A percentile compares a stretch with the other conserved stretches of the same genome.
Conservation (phyloP, 2,888 invertebrate genomes). For the Cephus pygmeus region DNA sequence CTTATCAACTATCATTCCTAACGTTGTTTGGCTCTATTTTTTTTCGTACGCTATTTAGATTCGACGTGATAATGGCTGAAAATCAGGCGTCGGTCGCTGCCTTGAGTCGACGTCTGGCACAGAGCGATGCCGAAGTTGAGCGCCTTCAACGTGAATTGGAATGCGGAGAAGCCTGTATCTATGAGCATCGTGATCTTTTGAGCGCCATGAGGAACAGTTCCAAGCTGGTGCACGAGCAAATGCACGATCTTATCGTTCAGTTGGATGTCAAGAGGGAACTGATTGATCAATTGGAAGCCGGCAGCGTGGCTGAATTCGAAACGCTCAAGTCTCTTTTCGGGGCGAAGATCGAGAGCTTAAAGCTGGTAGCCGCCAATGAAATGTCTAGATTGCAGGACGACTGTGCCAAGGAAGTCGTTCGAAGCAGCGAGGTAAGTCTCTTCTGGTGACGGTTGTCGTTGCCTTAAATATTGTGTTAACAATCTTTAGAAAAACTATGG, state of each 20-base stretch:
- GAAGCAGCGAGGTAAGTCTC: slow-evolving; percentile 46
- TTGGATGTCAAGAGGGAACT: slow-evolving; percentile 47
- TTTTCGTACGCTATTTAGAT: slow-evolving; percentile 27
- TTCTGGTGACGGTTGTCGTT: no score
- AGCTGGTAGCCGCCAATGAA: slow-evolving; percentile 42
- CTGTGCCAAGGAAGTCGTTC: slow-evolving; percentile 36
- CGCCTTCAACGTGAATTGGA: slow-evolving; percentile 52
- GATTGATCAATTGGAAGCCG: slow-evolving; percentile 50
- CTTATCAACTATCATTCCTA: no score
- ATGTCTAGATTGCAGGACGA: slow-evolving; percentile 45
- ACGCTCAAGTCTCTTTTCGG: slow-evolving; percentile 45
- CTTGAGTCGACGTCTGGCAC: slow-evolving; percentile 48
- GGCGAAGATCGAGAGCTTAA: slow-evolving; percentile 50
- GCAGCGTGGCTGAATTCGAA: slow-evolving; percentile 50
- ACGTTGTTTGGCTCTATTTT: no score
- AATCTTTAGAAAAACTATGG: no score
- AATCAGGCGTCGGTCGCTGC: slow-evolving; percentile 59
- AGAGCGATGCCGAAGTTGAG: slow-evolving; percentile 58
- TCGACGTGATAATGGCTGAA: slow-evolving; percentile 59
- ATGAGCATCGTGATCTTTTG: slow-evolving; percentile 51
- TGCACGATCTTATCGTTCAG: slow-evolving; percentile 46
- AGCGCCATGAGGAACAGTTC: slow-evolving; percentile 50
- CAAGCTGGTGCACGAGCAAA: slow-evolving; percentile 51
- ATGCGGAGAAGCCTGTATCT: slow-evolving; percentile 43
- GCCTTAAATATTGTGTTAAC: no score